Conservation (phyloP, 2,888 invertebrate genomes). For the Lasius fuliginosus region DNA sequence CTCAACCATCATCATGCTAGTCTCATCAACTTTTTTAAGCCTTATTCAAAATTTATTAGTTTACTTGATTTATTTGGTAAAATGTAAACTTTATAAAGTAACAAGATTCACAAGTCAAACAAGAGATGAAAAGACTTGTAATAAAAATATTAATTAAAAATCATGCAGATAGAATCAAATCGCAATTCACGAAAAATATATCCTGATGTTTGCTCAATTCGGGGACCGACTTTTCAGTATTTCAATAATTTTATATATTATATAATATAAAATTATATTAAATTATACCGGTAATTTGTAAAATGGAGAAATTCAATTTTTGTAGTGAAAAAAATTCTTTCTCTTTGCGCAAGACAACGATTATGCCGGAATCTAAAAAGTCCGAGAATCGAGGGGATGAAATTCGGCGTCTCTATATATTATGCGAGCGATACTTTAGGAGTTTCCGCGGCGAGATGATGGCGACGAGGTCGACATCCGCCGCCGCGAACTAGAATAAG, state of each 20-base stretch:
- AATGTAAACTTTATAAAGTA: not conserved
- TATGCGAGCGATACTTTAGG: slow-evolving; percentile 39
- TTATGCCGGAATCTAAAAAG: not conserved
- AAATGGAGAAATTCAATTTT: not conserved
- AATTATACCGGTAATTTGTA: no score
- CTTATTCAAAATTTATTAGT: not conserved
- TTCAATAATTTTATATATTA: not conserved
- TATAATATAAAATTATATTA: no score
- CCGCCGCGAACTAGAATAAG: slow-evolving; percentile 44
- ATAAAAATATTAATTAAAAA: slow-evolving; percentile 1
- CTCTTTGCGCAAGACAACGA: no score
- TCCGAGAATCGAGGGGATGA: not conserved
- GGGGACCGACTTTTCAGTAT: not conserved
- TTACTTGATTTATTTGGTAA: not conserved
- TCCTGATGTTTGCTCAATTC: not conserved
- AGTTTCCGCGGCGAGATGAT: slow-evolving; percentile 42
- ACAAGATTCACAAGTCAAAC: not conserved
- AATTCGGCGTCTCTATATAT: slow-evolving; percentile 33
- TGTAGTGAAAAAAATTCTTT: no score
- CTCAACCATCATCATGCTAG: not conserved
- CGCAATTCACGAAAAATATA: not conserved
- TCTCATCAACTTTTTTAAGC: not conserved
- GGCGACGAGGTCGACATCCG: slow-evolving; percentile 51
- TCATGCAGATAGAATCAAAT: not conserved
- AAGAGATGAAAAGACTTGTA: not conserved